A percentile compares a stretch with the other conserved stretches of the same genome.
phyloP scores from a whole-genome alignment of 2,888 invertebrate species.

The Cataglyphis cursor region DNA sequence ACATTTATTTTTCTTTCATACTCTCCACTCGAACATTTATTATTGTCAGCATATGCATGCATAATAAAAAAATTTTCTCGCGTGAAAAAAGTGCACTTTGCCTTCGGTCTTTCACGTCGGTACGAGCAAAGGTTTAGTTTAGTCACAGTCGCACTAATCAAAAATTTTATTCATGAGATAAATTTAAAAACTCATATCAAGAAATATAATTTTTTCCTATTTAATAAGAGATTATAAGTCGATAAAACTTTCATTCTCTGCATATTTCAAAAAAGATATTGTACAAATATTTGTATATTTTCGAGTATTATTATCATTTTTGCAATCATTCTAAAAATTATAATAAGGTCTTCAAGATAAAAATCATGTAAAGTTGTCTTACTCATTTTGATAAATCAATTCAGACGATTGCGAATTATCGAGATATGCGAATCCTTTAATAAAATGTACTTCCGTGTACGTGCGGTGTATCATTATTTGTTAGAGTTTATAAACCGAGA shows the following conservation, averaged over 20 bases:
- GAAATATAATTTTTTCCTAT: neutral
- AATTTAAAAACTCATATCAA: neutral
- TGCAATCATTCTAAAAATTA: neutral
- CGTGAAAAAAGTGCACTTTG: neutral
- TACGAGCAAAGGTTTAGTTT: neutral
- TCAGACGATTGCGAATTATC: neutral
- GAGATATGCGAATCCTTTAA: neutral
- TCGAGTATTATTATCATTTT: neutral
- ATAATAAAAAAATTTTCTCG: neutral
- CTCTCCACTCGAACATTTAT: neutral
- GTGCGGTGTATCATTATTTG: conserved; percentile 30
- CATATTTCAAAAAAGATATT: neutral
- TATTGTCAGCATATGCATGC: neutral
- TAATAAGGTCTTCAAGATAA: neutral
- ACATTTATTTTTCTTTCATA: neutral
- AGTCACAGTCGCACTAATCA: neutral
- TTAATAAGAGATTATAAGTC: neutral
- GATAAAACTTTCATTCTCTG: neutral
- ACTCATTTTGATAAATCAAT: conserved; percentile 18
- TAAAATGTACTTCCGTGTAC: conserved; percentile 24
- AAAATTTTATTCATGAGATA: neutral
- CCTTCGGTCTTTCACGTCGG: neutral
- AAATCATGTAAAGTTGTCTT: neutral
- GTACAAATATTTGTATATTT: neutral
- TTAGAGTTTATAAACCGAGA: conserved; percentile 44